Evolutionary conservation across 2,888 invertebrate genomes (phyloP), one percentile per base, ranked within the genome.

Genomic region (Nomada hirtipes): DNA sequence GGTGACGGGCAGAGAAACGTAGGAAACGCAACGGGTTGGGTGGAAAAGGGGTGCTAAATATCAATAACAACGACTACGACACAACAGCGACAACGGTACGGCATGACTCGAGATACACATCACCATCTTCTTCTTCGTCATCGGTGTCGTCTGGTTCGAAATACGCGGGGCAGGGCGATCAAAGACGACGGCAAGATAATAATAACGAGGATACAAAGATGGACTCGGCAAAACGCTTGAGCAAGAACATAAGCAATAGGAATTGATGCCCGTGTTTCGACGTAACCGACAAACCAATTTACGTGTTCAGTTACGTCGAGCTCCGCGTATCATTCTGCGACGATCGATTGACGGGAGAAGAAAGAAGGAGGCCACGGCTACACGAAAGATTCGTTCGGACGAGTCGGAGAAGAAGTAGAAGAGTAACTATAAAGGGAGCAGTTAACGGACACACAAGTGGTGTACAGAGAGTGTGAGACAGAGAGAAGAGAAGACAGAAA

Each of bases 401-500:
- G 36, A 69, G 20, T 63, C 29, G 59, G 2, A 69, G 57, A 64
- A 55, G 18, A 52, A 70, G 36, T 36, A 47, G 13, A 36, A 36
- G n/a, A 55, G 52, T 53, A 50, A 55, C 42, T 55, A 55, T 69
- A 74, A 64, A 47, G 47, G 83, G 74, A 60, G 26, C 2, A 44
- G 60, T 42, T 79, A 72, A 81, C 71, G 72, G 71, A 78, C 23
- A 75, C 47, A 76, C 65, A 74, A 59, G 55, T 50, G 74, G 72
- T 63, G 55, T 53, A 76, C n/a, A 76, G 55, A 73, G 55, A 71
- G 26, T 72, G 50, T 59, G n/a, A 80, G 1, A 85, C 73, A 78
- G 26, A 83, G 60, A 83, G 26, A 78, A 86, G 76, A 70, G 81
- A 79, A 86, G 79, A 87, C 60, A 88, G 81, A 84, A 79, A 85